Evolutionary conservation across 1,140 invertebrate genomes (phyloP), one percentile per base, ranked within the genome.

Genomic region (Drosophila ironensis): DNA sequence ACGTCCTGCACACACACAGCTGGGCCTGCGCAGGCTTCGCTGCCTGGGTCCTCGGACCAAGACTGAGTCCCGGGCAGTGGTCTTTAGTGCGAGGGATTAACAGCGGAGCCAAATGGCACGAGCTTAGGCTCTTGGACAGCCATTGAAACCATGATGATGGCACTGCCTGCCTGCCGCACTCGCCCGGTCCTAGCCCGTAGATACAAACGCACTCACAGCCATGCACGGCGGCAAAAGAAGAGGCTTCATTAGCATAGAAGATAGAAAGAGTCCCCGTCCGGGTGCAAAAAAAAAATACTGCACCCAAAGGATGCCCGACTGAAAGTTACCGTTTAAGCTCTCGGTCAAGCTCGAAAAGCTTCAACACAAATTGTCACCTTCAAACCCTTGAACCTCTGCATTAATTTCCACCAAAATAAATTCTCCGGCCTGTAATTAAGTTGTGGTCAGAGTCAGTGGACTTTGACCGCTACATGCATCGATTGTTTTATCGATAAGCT

Each of bases 61-160:
- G 47, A 28, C 41, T 46, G 25, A 24, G 40, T 59, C 33, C 35
- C 16, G 54, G 72, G 56, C 70, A 66, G 81, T 86, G 78, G 80
- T 84, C 78, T 82, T 82, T 84, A 84, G 78, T 78, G 78, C 57
- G 74, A 71, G 80, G 78, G 80, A 86, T 84, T 86, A 84, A 86
- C 73, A 73, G 53, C 74, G 80, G 56, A 86, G 57, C 78, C 78
- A 82, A 82, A 82, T 84, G 73, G 78, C 78, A 78, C 66, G 70
- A 66, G 78, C 80, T 82, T 84, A 86, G 80, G 70, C 75, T 59
- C 61, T 59, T 37, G 48, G 54, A 41, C 69, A 22, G 46, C 44
- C 50, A 64, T 64, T 64, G 60, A 64, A 70, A 70, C 38, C 45
- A 56, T 70, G 38, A 47, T 44, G 48, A 53, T 52, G 40, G 52